Conservation (phyloP, 2,888 invertebrate species). For the Holacanthella duospinosa region DNA sequence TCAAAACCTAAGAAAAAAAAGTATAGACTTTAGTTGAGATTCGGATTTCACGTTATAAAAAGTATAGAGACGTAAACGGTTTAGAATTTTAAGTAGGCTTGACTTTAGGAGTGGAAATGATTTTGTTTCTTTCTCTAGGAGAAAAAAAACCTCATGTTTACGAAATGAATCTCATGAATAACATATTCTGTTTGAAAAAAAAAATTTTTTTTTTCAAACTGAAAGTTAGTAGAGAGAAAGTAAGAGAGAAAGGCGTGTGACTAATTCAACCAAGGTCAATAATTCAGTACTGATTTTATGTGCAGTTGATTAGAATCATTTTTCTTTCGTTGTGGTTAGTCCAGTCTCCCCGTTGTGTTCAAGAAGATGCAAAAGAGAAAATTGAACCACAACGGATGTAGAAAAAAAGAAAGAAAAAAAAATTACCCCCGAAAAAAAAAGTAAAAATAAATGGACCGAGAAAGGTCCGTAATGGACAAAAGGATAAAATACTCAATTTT, state of each 20-base stretch:
- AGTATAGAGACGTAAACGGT: constrained; percentile 33
- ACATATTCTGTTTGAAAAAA: constrained; percentile 21
- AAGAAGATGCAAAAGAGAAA: background rate
- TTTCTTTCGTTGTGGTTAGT: background rate
- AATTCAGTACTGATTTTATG: background rate
- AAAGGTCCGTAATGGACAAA: constrained; percentile 1
- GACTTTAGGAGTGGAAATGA: constrained; percentile 24
- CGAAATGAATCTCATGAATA: constrained; percentile 37
- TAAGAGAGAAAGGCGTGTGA: background rate
- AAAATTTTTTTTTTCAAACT: background rate
- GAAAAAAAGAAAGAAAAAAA: background rate
- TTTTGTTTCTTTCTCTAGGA: constrained; percentile 17
- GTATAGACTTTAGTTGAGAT: constrained; percentile 1
- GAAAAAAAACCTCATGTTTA: constrained; percentile 31
- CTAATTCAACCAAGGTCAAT: constrained; percentile 1
- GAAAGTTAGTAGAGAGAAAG: background rate
- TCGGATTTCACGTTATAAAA: constrained; percentile 22
- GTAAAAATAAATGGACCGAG: background rate
- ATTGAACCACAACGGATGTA: background rate
- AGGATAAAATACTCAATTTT: background rate
- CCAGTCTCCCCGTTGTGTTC: background rate
- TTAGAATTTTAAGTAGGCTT: constrained; percentile 31
- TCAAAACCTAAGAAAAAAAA: background rate
- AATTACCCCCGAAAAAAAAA: background rate
- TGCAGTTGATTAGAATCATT: background rate